Evolutionary conservation across 1,140 invertebrate genomes (phyloP), one percentile per base, ranked within the genome.

Genomic region (Eriocheir sinensis): DNA sequence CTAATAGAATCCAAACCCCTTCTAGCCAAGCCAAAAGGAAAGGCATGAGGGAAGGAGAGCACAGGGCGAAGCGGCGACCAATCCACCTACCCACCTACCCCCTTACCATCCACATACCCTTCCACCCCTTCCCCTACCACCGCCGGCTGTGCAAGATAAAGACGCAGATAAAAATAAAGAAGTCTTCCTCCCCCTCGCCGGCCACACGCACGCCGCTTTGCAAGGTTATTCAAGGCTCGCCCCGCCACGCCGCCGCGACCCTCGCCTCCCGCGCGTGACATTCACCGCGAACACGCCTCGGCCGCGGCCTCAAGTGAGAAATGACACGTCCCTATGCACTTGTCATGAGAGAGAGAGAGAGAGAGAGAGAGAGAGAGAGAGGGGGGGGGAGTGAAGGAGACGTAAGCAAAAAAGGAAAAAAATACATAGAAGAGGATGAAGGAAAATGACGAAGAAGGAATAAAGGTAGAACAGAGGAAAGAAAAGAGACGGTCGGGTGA

Each of bases 341-440:
- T 53, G 12, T 41, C 4, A 27, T 27, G 8, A 38, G 21, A 41
- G 83, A 38, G 32, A 40, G 32, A 32, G 30, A 34, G 27, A 34
- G 83, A 86, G 83, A 86, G 30, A 34, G 30, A 32, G 83, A 34
- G 83, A 86, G 83, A 86, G 83, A 34, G 30, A 34, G 83, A 34
- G 83, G 34, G 83, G 15, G 30, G 21, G 83, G 34, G 83, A 86
- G 83, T 6, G 30, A 34, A 4, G 12, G 30, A 34, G 83, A n/a
- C n/a, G n/a, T n/a, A n/a, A n/a, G n/a, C n/a, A n/a, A n/a, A n/a
- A n/a, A n/a, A n/a, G n/a, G n/a, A n/a, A n/a, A n/a, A n/a, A n/a
- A n/a, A n/a, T n/a, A n/a, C n/a, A n/a, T n/a, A n/a, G n/a, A n/a
- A n/a, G n/a, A n/a, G n/a, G n/a, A n/a, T n/a, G n/a, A n/a, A n/a